Percentiles rank a stretch among this genome's conserved stretches.
phyloP scores from a whole-genome alignment of 2,888 invertebrate genomes.

The Lasiommata megera region DNA sequence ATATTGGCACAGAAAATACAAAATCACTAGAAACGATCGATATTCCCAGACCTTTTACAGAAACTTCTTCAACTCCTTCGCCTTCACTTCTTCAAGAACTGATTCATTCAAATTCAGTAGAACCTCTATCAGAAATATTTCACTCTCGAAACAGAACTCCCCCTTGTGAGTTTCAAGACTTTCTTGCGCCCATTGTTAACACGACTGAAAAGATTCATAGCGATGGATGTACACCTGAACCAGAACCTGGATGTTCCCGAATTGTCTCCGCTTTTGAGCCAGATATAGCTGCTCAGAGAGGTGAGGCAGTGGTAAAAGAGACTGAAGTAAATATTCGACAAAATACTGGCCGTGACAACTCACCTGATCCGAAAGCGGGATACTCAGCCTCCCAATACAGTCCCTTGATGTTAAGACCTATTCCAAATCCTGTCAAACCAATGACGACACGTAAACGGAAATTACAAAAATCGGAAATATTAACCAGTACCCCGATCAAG shows the following conservation, averaged over 20 bases:
- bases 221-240: conserved; percentile 29
- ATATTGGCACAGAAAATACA: conserved; percentile 26
- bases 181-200: conserved; percentile 17
- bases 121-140: conserved; percentile 27
- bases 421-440: conserved; percentile 33
- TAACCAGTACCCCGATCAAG: conserved; percentile 33
- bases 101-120: conserved; percentile 14
- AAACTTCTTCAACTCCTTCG: conserved; percentile 28
- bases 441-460: not conserved
- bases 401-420: conserved; percentile 31
- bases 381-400: conserved; percentile 29
- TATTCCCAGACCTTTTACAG: conserved; percentile 28
- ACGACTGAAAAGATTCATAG: conserved; percentile 27
- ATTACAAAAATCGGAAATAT: conserved; percentile 17
- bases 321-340: conserved; percentile 1
- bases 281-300: conserved; percentile 10
- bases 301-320: not conserved
- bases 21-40: conserved; percentile 27
- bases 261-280: conserved; percentile 26
- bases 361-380: conserved; percentile 21
- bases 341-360: conserved; percentile 6
- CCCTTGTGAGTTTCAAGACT: conserved; percentile 18
- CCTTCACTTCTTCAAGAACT: conserved; percentile 22
- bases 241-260: conserved; percentile 34
- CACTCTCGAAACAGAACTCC: conserved; percentile 21